phyloP scores from a whole-genome alignment of 2,797 vertebrate species.

The Eulemur albifrons region DNA sequence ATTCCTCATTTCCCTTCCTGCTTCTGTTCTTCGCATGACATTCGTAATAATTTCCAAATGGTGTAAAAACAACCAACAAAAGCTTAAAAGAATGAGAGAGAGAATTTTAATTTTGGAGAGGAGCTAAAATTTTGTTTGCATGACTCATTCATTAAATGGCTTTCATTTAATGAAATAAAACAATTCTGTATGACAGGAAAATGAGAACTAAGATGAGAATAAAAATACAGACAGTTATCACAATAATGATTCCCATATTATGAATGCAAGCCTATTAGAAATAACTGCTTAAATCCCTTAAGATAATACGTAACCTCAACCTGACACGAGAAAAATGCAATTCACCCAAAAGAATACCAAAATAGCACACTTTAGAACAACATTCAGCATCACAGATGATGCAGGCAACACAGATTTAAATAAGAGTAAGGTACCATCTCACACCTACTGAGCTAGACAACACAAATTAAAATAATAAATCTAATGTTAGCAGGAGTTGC shows the following conservation, averaged over 20 bases:
- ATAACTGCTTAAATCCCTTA: not conserved
- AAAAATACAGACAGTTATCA: not conserved
- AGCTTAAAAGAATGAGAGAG: not conserved
- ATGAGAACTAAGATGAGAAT: not conserved
- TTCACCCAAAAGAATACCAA: not conserved
- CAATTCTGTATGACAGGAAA: not conserved
- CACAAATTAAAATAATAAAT: constrained; percentile 44
- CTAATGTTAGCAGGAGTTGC: not conserved
- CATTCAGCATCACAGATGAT: not conserved
- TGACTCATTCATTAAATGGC: not conserved
- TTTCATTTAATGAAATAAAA: constrained; percentile 19
- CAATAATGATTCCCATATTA: not conserved
- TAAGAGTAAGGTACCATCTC: not conserved
- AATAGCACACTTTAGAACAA: not conserved
- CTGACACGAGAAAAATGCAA: not conserved
- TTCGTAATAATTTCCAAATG: not conserved
- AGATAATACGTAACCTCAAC: not conserved
- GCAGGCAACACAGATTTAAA: not conserved
- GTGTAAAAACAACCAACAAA: not conserved
- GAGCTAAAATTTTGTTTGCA: not conserved
- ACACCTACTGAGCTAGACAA: not conserved
- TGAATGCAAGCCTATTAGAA: not conserved
- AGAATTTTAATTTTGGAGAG: not conserved
- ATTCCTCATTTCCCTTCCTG: not conserved
- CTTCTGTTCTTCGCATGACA: not conserved